Evolutionary conservation across 2,888 invertebrate genomes (phyloP), one percentile per base, ranked within the genome.

Genomic region (Ditula angustiorana): DNA sequence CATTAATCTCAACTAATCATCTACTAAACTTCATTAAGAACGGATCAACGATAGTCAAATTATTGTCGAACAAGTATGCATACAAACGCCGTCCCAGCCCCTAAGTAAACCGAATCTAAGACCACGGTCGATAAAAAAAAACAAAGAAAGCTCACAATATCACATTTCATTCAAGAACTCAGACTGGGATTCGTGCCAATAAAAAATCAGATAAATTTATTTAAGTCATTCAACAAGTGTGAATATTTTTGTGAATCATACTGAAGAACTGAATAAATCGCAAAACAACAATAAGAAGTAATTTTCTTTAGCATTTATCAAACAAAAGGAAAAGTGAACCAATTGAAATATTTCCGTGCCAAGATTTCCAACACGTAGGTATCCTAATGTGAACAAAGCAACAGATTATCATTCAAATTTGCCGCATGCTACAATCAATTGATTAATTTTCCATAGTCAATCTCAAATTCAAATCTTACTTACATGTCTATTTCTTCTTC

Each of bases 401-500:
- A 41, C 8, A 16, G 13, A 30, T 23, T 26, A 26, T 2, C 5
- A 49, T 50, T 41, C 19, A 16, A 44, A 52, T 30, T 26, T 24
- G 30, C 13, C 30, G 24, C 35, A 61, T 56, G 62, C n/a, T 21
- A 21, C 50, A 30, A 30, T 19, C 16, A 28, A 30, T 5, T 11
- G 10, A 41, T 19, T 8, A 41, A 16, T 5, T 19, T 10, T 41
- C 16, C 41, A 10, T 0, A 10, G 8, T 7, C 19, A 5, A 33
- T 33, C 41, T 16, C 41, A 19, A 41, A 41, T 41, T 37, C 8
- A 10, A 33, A 33, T 41, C 49, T 26, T 61, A 73, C 73, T 73
- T 68, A 73, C 73, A 73, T 72, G 47, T 69, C 47, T 52, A 26
- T 61, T 23, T 63, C 58, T 2, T 47, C 46, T 21, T 57, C 35